Conservation (phyloP, 2,113 vertebrate genomes). For the Leptosomus discolor region DNA sequence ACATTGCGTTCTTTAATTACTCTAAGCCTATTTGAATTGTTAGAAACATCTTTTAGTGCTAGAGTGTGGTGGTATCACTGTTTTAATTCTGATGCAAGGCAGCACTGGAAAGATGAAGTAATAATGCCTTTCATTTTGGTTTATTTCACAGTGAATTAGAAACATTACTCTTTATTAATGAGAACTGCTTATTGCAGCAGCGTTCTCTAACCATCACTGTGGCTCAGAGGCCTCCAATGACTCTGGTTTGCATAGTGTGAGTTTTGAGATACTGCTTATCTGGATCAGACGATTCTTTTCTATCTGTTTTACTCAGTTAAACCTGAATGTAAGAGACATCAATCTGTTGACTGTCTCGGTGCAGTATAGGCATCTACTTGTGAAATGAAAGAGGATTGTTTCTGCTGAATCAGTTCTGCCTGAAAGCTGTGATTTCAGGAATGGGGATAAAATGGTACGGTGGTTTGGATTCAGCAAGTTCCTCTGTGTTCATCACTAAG, state of each 20-base stretch:
- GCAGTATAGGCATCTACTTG: neutral
- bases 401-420: neutral
- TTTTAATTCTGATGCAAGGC: neutral
- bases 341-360: neutral
- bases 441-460: neutral
- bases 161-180: neutral
- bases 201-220: neutral
- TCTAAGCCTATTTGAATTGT: neutral
- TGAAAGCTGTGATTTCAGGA: neutral
- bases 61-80: neutral
- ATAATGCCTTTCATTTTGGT: neutral
- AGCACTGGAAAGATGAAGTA: neutral
- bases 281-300: neutral
- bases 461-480: neutral
- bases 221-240: neutral
- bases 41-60: constrained; percentile 13
- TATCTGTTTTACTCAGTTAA: neutral
- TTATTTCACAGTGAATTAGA: constrained; percentile 13
- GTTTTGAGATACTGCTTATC: neutral
- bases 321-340: neutral
- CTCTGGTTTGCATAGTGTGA: neutral
- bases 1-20: constrained; percentile 30
- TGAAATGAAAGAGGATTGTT: neutral
- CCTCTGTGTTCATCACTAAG: neutral
- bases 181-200: neutral